Conservation (phyloP, 2,797 vertebrate species). For the Varecia variegata region DNA sequence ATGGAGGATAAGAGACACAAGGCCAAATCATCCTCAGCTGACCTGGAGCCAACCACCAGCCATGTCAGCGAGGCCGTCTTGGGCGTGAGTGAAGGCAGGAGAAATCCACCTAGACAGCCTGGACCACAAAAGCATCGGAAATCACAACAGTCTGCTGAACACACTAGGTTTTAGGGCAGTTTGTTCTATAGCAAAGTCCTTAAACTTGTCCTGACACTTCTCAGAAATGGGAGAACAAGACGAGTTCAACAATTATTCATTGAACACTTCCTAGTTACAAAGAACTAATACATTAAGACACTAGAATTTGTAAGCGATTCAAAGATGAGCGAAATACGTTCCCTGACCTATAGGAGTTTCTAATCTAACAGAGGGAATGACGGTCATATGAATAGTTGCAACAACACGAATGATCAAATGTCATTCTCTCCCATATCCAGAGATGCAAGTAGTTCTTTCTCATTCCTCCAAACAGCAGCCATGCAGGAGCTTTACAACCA, state of each 20-base stretch:
- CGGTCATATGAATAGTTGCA: background rate
- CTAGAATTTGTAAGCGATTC: background rate
- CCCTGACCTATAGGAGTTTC: background rate
- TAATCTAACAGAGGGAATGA: background rate
- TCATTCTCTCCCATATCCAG: background rate
- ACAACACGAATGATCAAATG: background rate
- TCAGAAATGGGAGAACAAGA: conserved; percentile 1
- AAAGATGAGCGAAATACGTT: background rate
- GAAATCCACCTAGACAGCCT: background rate
- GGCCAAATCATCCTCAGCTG: background rate
- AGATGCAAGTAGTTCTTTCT: background rate
- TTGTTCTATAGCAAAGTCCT: background rate
- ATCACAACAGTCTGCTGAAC: background rate
- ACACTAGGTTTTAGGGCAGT: background rate
- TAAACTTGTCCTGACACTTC: background rate
- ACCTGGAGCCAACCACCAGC: background rate
- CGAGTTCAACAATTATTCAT: background rate
- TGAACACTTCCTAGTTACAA: background rate
- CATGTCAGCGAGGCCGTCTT: background rate
- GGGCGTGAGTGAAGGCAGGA: background rate
- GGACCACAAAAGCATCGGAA: background rate
- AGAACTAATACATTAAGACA: background rate
- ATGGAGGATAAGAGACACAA: background rate
- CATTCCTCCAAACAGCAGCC: background rate
- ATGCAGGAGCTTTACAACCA: background rate